A percentile compares a stretch with the other conserved stretches of the same genome.
phyloP scores from a whole-genome alignment of 2,888 invertebrate genomes.

The Unio delphinus region DNA sequence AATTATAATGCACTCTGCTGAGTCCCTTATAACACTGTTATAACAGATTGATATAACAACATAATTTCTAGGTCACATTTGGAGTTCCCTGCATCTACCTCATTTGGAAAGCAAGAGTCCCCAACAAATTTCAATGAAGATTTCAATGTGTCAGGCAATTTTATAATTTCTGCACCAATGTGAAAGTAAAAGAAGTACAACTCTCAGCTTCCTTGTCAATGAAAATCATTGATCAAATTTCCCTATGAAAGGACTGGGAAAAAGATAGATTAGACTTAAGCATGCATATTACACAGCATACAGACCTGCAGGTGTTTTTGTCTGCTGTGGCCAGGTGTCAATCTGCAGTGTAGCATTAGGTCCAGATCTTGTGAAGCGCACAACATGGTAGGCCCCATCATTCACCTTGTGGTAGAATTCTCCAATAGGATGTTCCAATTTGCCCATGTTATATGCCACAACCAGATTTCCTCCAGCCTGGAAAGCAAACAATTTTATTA shows the following conservation, averaged over 20 bases:
- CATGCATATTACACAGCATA: neutral
- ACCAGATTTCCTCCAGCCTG: constrained; percentile 93
- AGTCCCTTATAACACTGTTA: too few relatives aligned
- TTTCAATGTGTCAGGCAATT: too few relatives aligned
- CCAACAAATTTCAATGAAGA: too few relatives aligned
- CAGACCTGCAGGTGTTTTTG: constrained; percentile 87
- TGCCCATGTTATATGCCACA: constrained; percentile 95
- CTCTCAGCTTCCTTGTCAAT: too few relatives aligned
- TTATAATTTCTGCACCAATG: too few relatives aligned
- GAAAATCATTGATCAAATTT: neutral
- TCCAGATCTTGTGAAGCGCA: constrained; percentile 89
- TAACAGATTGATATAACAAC: too few relatives aligned
- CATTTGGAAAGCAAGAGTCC: too few relatives aligned
- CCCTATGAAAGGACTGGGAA: neutral
- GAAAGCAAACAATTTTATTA: constrained; percentile 28
- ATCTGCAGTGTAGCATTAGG: constrained; percentile 92
- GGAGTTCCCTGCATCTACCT: too few relatives aligned
- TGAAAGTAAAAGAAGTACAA: too few relatives aligned
- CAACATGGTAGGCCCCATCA: constrained; percentile 94
- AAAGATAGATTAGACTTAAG: too few relatives aligned
- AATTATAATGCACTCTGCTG: too few relatives aligned
- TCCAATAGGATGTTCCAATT: constrained; percentile 90
- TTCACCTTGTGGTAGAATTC: constrained; percentile 89
- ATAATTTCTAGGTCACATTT: too few relatives aligned
- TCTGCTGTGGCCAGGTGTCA: constrained; percentile 84